Conservation (phyloP, 2,888 invertebrate genomes). For the Achlya flavicornis region DNA sequence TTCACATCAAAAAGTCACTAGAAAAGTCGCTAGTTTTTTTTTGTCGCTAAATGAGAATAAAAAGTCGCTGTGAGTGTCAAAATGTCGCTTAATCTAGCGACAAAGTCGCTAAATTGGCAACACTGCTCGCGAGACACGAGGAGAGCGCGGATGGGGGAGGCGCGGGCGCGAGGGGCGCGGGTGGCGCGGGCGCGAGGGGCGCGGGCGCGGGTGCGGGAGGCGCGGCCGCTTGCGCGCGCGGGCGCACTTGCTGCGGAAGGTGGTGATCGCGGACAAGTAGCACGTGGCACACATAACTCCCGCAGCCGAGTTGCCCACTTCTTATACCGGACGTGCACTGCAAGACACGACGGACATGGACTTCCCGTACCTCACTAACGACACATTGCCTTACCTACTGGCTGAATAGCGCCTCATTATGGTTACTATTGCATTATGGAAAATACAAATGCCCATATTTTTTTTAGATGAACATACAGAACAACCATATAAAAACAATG, state of each 20-base stretch:
- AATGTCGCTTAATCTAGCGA: too few relatives aligned
- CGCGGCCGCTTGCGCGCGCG: neutral
- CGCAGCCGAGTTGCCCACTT: constrained; percentile 69
- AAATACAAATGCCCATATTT: neutral
- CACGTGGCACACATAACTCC: constrained; percentile 74
- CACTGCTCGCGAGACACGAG: constrained; percentile 32
- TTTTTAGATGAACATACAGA: neutral
- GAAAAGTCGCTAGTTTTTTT: too few relatives aligned
- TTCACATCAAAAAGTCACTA: too few relatives aligned
- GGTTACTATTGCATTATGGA: neutral
- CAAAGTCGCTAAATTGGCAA: too few relatives aligned
- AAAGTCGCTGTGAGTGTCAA: too few relatives aligned
- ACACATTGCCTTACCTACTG: neutral
- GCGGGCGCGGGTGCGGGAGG: neutral
- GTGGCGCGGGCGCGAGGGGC: neutral
- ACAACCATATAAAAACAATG: neutral
- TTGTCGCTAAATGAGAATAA: too few relatives aligned
- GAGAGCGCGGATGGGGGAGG: constrained; percentile 15
- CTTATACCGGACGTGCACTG: constrained; percentile 63
- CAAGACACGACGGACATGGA: constrained; percentile 53
- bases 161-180: neutral
- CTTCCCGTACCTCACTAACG: constrained; percentile 57
- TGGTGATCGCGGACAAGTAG: constrained; percentile 51
- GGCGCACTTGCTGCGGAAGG: too few relatives aligned
- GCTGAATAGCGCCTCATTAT: neutral